phyloP scores from a whole-genome alignment of 2,888 invertebrate genomes.

The Elysia crispata region DNA sequence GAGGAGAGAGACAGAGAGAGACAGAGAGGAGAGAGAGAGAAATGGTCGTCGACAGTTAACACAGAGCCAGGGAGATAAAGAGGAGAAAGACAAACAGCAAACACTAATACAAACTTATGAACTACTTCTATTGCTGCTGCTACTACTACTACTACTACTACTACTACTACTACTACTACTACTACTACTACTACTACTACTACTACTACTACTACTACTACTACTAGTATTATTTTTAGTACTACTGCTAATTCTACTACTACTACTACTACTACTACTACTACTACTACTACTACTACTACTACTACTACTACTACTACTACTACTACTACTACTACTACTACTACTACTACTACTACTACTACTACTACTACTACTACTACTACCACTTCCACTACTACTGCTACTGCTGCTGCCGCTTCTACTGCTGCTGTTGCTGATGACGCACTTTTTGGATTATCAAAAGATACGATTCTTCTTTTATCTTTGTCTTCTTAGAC shows the following conservation, averaged over 20 bases:
- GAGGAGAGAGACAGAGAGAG: too few species aligned
- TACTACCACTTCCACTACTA: conserved; percentile 1
- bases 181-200: not conserved
- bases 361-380: not conserved
- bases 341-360: conserved; percentile 9
- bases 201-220: conserved; percentile 2
- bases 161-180: conserved; percentile 4
- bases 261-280: conserved; percentile 1
- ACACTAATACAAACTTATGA: not conserved
- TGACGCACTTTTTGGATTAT: too few species aligned
- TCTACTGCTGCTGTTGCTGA: too few species aligned
- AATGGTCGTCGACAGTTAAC: too few species aligned
- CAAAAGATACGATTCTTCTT: too few species aligned
- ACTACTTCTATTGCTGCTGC: not conserved
- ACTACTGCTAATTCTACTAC: too few species aligned
- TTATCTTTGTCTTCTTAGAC: too few species aligned
- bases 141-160: conserved; percentile 1
- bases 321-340: not conserved
- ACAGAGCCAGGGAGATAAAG: too few species aligned
- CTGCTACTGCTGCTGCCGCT: too few species aligned
- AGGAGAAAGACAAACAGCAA: not conserved
- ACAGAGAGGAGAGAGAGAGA: too few species aligned
- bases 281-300: conserved; percentile 4
- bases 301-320: conserved; percentile 4
- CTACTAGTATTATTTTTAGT: too few species aligned